Percentiles rank a stretch among this genome's conserved stretches.
These are phyloP conservation scores for Scaptomyza tumidula DNA, from an alignment of 2,888 invertebrate species.

Conservation along the genomic window DNA sequence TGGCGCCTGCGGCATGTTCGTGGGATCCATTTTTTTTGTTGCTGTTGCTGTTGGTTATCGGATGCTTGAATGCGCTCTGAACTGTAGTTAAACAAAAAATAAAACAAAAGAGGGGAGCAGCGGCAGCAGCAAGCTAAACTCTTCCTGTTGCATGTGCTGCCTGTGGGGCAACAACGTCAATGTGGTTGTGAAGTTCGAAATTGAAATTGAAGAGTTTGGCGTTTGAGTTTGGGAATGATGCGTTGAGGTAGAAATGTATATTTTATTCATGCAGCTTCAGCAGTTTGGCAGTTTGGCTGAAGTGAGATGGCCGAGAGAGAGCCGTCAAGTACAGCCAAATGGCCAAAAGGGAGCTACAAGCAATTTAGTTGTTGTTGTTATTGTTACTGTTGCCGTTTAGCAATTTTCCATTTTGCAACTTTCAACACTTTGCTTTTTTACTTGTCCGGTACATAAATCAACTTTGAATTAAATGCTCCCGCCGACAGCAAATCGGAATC, in stretches of 20 bases:
- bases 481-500: slow-evolving; percentile 31
- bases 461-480: slow-evolving; percentile 70
- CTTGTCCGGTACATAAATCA: slow-evolving; percentile 64
- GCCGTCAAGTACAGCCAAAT: slow-evolving; percentile 31
- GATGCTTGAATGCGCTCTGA: background rate
- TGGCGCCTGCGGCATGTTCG: slow-evolving; percentile 4
- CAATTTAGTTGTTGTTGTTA: slow-evolving; percentile 37
- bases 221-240: too few species aligned
- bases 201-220: background rate
- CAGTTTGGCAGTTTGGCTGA: background rate
- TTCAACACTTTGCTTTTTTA: slow-evolving; percentile 1
- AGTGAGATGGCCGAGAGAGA: background rate
- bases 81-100: too few species aligned
- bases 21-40: slow-evolving; percentile 3
- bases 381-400: slow-evolving; percentile 54
- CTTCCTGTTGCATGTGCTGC: background rate
- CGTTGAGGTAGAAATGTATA: background rate
- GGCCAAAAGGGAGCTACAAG: slow-evolving; percentile 27
- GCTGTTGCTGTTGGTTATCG: background rate
- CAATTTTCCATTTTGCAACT: slow-evolving; percentile 41
- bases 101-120: background rate
- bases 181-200: background rate
- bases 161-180: background rate
- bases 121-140: background rate
- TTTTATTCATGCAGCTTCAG: background rate